Evolutionary conservation across 2,113 vertebrate species (phyloP).

Genomic region (Cercocebus atys): DNA sequence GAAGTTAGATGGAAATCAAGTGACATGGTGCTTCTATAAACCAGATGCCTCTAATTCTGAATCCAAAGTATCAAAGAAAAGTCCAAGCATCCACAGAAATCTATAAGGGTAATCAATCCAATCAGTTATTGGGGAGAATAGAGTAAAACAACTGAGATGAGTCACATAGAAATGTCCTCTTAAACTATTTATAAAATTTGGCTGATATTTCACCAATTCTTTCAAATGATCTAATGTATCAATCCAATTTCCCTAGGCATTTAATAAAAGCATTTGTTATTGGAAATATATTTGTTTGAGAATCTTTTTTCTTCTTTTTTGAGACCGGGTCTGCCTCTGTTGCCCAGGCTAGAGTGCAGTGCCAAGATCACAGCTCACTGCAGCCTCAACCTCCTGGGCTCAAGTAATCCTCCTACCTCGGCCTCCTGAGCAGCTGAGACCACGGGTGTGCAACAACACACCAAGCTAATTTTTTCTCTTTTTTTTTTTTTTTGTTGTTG

Average conservation of each 20-base stretch:
- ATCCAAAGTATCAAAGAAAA: not conserved
- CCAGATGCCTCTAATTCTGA: not conserved
- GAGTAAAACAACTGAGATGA: slow-evolving; percentile 9
- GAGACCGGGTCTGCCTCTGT: too few relatives aligned
- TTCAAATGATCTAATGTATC: slow-evolving; percentile 74
- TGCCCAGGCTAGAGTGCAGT: too few relatives aligned
- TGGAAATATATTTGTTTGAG: slow-evolving; percentile 70
- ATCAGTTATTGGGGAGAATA: not conserved
- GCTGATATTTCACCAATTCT: slow-evolving; percentile 73
- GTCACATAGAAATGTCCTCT: slow-evolving; percentile 73
- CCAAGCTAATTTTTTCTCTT: too few relatives aligned
- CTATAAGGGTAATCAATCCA: not conserved
- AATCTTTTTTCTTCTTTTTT: slow-evolving; percentile 50
- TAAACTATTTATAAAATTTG: slow-evolving; percentile 80
- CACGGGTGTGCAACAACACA: too few relatives aligned
- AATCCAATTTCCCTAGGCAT: slow-evolving; percentile 71
- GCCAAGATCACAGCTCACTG: too few relatives aligned
- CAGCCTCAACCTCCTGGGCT: too few relatives aligned
- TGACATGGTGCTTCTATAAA: not conserved
- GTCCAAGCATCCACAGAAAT: not conserved
- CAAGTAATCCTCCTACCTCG: too few relatives aligned
- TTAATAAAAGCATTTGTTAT: slow-evolving; percentile 76
- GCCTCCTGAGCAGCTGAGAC: too few relatives aligned
- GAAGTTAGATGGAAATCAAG: not conserved
- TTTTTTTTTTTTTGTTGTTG: too few relatives aligned